These are phyloP conservation scores for Cyprinella venusta DNA, from an alignment of 2,797 vertebrate species.

Conservation along the genomic window DNA sequence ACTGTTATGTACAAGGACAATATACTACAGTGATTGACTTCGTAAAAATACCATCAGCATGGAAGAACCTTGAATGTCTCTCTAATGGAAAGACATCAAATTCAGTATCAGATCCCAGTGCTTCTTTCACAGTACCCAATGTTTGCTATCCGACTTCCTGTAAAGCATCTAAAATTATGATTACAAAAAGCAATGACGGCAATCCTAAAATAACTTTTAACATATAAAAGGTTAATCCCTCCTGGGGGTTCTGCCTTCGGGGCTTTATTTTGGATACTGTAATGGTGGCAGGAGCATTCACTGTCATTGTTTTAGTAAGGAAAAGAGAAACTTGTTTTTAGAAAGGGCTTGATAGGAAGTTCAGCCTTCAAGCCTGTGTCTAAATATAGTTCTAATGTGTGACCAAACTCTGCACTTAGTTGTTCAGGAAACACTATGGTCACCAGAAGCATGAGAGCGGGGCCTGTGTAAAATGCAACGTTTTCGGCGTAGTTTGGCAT, in stretches of 20 bases:
- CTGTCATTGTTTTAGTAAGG: conserved; percentile 40
- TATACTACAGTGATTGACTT: background rate
- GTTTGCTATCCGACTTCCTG: conserved; percentile 38
- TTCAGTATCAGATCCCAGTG: background rate
- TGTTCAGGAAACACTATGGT: conserved; percentile 68
- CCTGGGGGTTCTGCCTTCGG: conserved; percentile 58
- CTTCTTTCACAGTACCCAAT: background rate
- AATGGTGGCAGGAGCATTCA: conserved; percentile 35
- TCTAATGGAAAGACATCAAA: background rate
- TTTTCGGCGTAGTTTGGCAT: no score
- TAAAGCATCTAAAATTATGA: conserved; percentile 50
- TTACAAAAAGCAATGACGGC: conserved; percentile 30
- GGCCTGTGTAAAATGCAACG: conserved; percentile 41
- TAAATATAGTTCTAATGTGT: conserved; percentile 73
- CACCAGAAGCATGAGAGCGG: conserved; percentile 42
- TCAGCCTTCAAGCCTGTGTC: conserved; percentile 62
- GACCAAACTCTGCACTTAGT: conserved; percentile 31
- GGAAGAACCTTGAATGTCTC: background rate
- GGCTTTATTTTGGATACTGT: conserved; percentile 50
- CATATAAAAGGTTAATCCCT: conserved; percentile 58
- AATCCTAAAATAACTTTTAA: conserved; percentile 16
- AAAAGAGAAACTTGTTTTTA: conserved; percentile 48
- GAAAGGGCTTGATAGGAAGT: conserved; percentile 72
- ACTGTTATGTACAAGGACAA: background rate
- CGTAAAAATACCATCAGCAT: background rate